Conservation (phyloP, 2,888 invertebrate species). For the Dynastes grantii region DNA sequence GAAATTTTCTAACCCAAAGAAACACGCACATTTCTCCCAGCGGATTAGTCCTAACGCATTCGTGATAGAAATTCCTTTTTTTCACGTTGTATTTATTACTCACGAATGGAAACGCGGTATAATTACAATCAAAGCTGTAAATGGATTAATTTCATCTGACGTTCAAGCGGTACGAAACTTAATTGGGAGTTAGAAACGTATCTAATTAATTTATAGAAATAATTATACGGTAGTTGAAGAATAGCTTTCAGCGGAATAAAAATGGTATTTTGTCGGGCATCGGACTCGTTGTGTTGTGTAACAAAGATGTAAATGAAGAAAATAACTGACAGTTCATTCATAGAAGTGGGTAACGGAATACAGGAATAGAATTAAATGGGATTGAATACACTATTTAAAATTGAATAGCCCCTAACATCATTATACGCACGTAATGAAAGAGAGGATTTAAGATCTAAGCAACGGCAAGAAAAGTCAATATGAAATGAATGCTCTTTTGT, state of each 20-base stretch:
- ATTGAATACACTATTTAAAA: conserved; percentile 26
- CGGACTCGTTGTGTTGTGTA: conserved; percentile 21
- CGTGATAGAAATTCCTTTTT: conserved; percentile 4
- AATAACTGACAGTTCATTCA: conserved; percentile 25
- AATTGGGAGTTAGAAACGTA: conserved; percentile 34
- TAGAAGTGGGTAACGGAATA: conserved; percentile 24
- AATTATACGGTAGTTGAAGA: conserved; percentile 37
- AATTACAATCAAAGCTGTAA: conserved; percentile 31
- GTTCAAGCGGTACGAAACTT: conserved; percentile 6
- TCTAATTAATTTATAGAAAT: conserved; percentile 40
- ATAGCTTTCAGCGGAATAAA: conserved; percentile 26
- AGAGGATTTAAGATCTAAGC: neutral
- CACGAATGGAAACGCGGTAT: neutral
- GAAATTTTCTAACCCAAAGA: neutral
- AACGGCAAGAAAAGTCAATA: neutral
- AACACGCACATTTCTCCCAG: neutral
- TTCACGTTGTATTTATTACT: neutral
- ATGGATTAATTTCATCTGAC: conserved; percentile 26
- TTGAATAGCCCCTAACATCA: conserved; percentile 3
- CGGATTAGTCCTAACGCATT: neutral
- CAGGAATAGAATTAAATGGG: conserved; percentile 11
- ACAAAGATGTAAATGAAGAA: conserved; percentile 25
- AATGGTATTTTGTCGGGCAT: conserved; percentile 16
- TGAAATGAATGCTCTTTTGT: neutral
- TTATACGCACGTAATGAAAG: neutral